These are phyloP conservation scores for Megalops cyprinoides DNA, from an alignment of 2,797 vertebrate genomes.

Conservation along the genomic window DNA sequence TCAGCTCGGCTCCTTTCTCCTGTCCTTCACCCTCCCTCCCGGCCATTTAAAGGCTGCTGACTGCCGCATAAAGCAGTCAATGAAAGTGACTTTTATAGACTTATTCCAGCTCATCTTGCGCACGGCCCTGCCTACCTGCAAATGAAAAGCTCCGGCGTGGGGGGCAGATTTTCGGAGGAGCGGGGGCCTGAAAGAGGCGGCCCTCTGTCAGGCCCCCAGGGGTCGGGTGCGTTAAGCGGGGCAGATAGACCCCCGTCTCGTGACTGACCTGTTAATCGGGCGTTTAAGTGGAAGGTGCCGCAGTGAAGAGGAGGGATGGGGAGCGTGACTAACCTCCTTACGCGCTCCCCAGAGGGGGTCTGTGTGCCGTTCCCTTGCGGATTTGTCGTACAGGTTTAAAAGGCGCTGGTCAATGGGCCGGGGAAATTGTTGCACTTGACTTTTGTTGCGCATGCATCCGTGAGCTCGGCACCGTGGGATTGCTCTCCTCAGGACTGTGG, in stretches of 20 bases:
- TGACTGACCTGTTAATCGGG: conserved; percentile 93
- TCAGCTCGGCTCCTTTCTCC: conserved; percentile 66
- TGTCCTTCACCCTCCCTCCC: conserved; percentile 84
- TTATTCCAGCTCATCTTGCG: conserved; percentile 31
- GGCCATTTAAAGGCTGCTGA: conserved; percentile 86
- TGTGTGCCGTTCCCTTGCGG: conserved; percentile 71
- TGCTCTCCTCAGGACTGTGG: conserved; percentile 64
- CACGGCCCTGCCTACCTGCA: conserved; percentile 7
- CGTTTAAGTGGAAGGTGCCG: conserved; percentile 90
- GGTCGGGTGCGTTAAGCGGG: not conserved
- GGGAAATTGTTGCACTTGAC: conserved; percentile 75
- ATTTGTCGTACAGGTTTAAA: conserved; percentile 89
- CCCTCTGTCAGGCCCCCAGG: not conserved
- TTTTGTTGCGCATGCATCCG: conserved; percentile 77
- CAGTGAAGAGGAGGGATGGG: conserved; percentile 85
- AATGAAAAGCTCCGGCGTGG: not conserved
- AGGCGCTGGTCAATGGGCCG: conserved; percentile 81
- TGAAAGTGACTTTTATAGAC: conserved; percentile 85
- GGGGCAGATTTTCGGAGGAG: conserved; percentile 7
- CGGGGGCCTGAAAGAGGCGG: not conserved
- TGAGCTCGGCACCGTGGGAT: conserved; percentile 74
- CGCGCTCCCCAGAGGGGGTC: conserved; percentile 92
- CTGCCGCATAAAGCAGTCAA: conserved; percentile 94
- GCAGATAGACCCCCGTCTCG: not conserved
- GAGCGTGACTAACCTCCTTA: conserved; percentile 92